These are phyloP conservation scores for Peromyscus maniculatus DNA, from an alignment of 2,113 vertebrate species.

Conservation along the genomic window DNA sequence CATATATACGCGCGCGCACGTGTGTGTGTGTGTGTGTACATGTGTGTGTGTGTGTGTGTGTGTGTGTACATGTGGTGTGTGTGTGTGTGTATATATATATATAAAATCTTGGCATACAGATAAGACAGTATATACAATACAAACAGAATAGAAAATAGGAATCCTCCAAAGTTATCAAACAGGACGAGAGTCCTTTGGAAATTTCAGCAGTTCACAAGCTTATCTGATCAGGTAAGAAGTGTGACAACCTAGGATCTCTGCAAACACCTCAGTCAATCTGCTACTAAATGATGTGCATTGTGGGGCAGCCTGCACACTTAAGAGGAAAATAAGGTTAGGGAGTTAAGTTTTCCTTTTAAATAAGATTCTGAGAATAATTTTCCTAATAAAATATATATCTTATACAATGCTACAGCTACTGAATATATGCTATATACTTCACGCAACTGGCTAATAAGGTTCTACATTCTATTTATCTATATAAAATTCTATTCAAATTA, in stretches of 20 bases:
- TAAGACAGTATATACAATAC: neutral
- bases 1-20: too few species aligned
- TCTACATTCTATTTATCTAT: constrained; percentile 16
- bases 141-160: neutral
- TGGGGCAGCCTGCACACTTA: neutral
- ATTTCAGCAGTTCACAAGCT: neutral
- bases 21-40: too few species aligned
- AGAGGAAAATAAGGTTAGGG: neutral
- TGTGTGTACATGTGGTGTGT: too few species aligned
- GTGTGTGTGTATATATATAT: too few species aligned
- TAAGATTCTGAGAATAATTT: neutral
- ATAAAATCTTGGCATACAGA: too few species aligned
- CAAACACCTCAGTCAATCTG: neutral
- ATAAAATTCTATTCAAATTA: constrained; percentile 35
- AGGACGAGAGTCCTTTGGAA: neutral
- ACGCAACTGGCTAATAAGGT: neutral
- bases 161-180: neutral
- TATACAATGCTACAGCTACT: neutral
- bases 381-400: neutral
- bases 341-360: neutral
- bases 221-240: neutral
- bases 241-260: neutral
- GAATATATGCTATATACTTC: neutral
- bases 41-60: too few species aligned
- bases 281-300: neutral